These are phyloP conservation scores for Heliconius hewitsoni DNA, from an alignment of 1,140 invertebrate species.

Conservation along the genomic window DNA sequence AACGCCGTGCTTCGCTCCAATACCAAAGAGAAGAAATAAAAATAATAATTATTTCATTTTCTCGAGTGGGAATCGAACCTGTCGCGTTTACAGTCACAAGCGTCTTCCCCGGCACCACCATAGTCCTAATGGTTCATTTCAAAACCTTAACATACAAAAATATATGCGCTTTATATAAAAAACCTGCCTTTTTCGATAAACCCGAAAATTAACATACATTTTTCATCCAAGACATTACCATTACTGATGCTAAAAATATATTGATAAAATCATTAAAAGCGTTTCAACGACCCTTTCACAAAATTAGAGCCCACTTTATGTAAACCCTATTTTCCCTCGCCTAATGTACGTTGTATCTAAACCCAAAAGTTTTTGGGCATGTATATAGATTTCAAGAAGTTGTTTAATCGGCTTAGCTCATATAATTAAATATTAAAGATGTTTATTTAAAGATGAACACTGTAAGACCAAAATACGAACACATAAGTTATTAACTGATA, in stretches of 20 bases:
- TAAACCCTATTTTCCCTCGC: constrained; percentile 13
- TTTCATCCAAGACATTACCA: neutral
- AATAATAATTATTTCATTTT: too few relatives aligned
- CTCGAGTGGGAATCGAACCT: too few relatives aligned
- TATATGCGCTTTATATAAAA: too few relatives aligned
- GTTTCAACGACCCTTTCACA: constrained; percentile 15
- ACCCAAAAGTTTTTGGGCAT: constrained; percentile 28
- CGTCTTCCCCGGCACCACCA: too few relatives aligned
- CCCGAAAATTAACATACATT: neutral
- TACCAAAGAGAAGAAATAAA: too few relatives aligned
- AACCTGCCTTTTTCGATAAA: too few relatives aligned
- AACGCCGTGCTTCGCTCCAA: too few relatives aligned
- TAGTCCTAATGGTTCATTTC: too few relatives aligned
- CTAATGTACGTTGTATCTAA: constrained; percentile 18
- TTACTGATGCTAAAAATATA: neutral
- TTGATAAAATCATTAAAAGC: neutral
- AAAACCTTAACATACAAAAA: too few relatives aligned
- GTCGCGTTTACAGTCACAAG: too few relatives aligned
- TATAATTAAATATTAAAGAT: neutral
- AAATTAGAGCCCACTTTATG: constrained; percentile 22
- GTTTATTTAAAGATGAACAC: neutral
- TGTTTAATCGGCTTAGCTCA: constrained; percentile 26
- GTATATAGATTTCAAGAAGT: constrained; percentile 25
- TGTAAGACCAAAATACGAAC: neutral
- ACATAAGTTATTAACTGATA: neutral